Conservation (phyloP, 2,113 vertebrate species). For the Recurvirostra avosetta region DNA sequence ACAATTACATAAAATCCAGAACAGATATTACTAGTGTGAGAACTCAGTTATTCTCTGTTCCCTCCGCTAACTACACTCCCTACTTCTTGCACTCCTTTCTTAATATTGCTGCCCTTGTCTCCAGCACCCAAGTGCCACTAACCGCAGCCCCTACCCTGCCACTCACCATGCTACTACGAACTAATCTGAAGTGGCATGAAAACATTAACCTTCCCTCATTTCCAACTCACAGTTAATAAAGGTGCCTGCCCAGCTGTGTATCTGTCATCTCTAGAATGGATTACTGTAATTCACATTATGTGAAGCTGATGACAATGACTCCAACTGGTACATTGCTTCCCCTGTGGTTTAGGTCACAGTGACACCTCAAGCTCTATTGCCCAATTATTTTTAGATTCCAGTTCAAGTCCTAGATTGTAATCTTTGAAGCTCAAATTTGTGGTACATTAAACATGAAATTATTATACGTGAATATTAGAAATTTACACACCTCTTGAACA, state of each 20-base stretch:
- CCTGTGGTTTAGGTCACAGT: neutral
- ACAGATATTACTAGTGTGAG: neutral
- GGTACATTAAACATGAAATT: neutral
- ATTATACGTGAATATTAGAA: neutral
- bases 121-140: neutral
- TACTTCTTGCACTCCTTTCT: neutral
- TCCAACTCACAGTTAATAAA: neutral
- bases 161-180: neutral
- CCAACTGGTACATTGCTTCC: neutral
- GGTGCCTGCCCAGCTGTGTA: neutral
- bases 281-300: neutral
- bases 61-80: neutral
- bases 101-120: neutral
- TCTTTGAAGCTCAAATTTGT: neutral
- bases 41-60: neutral
- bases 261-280: neutral
- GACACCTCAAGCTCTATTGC: neutral
- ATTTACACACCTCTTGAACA: neutral
- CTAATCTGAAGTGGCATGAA: neutral
- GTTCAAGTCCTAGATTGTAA: neutral
- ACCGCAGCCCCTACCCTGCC: neutral
- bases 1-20: neutral
- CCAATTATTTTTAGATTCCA: neutral
- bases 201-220: neutral
- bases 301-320: neutral